These are phyloP conservation scores for Perizoma flavofasciatum DNA, from an alignment of 2,888 invertebrate genomes.

Conservation along the genomic window DNA sequence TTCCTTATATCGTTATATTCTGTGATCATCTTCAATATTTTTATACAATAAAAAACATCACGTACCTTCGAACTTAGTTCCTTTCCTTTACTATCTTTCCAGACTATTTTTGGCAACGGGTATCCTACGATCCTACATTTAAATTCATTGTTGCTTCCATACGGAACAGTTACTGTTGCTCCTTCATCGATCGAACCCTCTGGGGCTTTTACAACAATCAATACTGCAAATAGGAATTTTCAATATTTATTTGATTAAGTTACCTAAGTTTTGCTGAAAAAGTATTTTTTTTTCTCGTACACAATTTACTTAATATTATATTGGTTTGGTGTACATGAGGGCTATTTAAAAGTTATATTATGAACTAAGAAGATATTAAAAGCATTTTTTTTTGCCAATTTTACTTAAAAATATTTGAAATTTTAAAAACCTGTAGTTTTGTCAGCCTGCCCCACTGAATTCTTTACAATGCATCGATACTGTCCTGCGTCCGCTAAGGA, in stretches of 20 bases:
- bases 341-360: too few relatives aligned
- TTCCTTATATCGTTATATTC: too few relatives aligned
- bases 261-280: too few relatives aligned
- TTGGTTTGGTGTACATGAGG: not conserved
- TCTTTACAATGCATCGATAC: constrained; percentile 18
- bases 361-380: not conserved
- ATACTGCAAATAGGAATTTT: constrained; percentile 15
- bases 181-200: constrained; percentile 15
- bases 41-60: too few relatives aligned
- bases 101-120: constrained; percentile 21
- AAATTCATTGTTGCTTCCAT: constrained; percentile 11
- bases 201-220: constrained; percentile 19
- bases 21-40: too few relatives aligned
- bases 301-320: too few relatives aligned
- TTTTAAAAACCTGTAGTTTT: constrained; percentile 1
- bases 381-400: too few relatives aligned
- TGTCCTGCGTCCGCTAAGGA: constrained; percentile 13
- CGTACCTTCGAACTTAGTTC: constrained; percentile 10
- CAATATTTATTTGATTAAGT: too few relatives aligned
- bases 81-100: constrained; percentile 21
- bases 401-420: not conserved
- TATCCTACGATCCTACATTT: constrained; percentile 20
- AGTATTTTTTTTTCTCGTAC: too few relatives aligned
- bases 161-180: constrained; percentile 4
- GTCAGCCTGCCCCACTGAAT: not conserved